These are phyloP conservation scores for Drosophila pseudoobscura DNA, from an alignment of 1,140 invertebrate species.

Conservation along the genomic window DNA sequence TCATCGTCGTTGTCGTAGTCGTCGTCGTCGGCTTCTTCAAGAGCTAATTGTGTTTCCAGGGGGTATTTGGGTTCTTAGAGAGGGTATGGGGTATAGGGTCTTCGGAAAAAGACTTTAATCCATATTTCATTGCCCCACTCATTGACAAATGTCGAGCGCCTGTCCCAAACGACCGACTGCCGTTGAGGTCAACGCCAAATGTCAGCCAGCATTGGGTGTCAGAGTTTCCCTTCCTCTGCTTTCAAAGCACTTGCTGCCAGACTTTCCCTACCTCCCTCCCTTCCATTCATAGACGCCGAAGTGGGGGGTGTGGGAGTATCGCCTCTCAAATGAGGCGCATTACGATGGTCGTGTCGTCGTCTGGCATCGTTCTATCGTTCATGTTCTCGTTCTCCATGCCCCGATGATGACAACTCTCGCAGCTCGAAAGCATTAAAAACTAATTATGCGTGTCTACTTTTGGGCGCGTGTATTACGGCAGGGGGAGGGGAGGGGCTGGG, in stretches of 20 bases:
- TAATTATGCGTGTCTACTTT: slow-evolving; percentile 71
- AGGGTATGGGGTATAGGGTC: neutral
- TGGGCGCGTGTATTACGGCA: slow-evolving; percentile 21
- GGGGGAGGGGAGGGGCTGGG: neutral
- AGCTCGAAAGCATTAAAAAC: slow-evolving; percentile 52
- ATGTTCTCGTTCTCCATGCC: neutral
- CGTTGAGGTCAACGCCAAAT: slow-evolving; percentile 62
- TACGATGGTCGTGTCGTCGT: slow-evolving; percentile 10
- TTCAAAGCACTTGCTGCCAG: too few relatives aligned
- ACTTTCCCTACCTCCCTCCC: too few relatives aligned
- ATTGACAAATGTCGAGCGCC: slow-evolving; percentile 45
- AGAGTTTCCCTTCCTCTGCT: neutral
- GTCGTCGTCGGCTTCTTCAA: slow-evolving; percentile 30
- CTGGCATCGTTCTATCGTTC: neutral
- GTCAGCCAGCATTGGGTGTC: slow-evolving; percentile 26
- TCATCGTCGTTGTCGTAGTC: neutral
- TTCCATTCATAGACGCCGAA: too few relatives aligned
- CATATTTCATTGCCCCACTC: slow-evolving; percentile 46
- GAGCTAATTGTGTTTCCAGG: slow-evolving; percentile 19
- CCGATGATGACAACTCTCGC: slow-evolving; percentile 7
- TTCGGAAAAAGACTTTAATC: slow-evolving; percentile 22
- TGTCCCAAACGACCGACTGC: neutral
- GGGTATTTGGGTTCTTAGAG: neutral
- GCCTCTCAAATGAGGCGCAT: slow-evolving; percentile 29
- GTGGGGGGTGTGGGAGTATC: neutral